These are phyloP conservation scores for Euwallacea similis DNA, from an alignment of 1,140 invertebrate genomes.

Conservation along the genomic window DNA sequence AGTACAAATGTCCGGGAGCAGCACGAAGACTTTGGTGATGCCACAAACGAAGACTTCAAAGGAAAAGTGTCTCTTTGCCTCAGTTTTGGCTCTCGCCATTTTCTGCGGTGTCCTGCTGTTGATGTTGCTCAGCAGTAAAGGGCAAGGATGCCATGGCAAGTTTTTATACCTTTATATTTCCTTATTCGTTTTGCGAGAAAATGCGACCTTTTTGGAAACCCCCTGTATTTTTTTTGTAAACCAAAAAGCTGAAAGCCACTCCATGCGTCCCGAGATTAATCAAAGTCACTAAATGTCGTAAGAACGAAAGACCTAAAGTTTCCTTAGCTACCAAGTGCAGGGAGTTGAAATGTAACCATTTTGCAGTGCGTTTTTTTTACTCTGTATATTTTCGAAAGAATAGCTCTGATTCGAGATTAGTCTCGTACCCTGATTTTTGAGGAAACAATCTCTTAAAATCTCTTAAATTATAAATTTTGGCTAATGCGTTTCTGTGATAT, in stretches of 20 bases:
- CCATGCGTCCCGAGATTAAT: no score
- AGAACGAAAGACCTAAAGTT: background rate
- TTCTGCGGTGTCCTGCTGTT: slow-evolving; percentile 43
- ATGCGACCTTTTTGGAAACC: background rate
- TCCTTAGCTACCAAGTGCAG: background rate
- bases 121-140: slow-evolving; percentile 41
- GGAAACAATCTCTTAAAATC: no score
- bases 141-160: slow-evolving; percentile 39
- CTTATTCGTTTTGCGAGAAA: background rate
- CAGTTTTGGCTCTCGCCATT: slow-evolving; percentile 43
- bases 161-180: background rate
- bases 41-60: slow-evolving; percentile 39
- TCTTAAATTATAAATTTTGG: no score
- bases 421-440: no score
- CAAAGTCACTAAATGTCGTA: background rate
- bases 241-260: background rate
- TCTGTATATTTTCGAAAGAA: no score
- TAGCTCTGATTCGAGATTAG: no score
- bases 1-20: slow-evolving; percentile 44
- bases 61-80: slow-evolving; percentile 45
- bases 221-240: background rate
- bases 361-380: no score
- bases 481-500: no score
- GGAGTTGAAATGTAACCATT: no score
- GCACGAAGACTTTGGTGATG: slow-evolving; percentile 46